phyloP scores from a whole-genome alignment of 2,888 invertebrate genomes.

The Ennomos quercinarius region DNA sequence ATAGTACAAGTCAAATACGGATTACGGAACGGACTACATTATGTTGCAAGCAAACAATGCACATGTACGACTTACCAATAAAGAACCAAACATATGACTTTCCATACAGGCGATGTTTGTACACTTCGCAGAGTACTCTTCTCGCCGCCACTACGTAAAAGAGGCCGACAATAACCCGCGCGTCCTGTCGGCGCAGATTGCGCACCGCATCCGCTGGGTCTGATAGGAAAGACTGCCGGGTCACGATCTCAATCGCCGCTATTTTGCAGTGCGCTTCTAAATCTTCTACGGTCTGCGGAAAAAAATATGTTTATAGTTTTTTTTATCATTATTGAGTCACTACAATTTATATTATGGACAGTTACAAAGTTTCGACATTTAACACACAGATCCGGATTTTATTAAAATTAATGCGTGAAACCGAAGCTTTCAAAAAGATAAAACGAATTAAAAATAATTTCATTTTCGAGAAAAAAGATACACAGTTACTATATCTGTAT shows the following conservation, averaged over 20 bases:
- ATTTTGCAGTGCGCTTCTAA: slow-evolving; percentile 97
- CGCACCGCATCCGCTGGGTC: slow-evolving; percentile 98
- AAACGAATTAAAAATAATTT: too few relatives aligned
- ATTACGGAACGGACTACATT: not conserved
- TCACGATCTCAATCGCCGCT: slow-evolving; percentile 97
- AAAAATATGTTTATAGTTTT: not conserved
- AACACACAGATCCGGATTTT: too few relatives aligned
- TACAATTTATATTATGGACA: too few relatives aligned
- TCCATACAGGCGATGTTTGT: slow-evolving; percentile 96
- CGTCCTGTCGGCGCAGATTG: slow-evolving; percentile 97
- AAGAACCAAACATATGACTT: slow-evolving; percentile 99
- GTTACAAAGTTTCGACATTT: too few relatives aligned
- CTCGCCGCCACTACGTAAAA: slow-evolving; percentile 99
- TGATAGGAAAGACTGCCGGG: slow-evolving; percentile 97
- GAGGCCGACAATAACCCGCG: slow-evolving; percentile 98
- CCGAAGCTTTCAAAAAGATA: too few relatives aligned
- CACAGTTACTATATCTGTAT: too few relatives aligned
- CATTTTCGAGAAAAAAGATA: too few relatives aligned
- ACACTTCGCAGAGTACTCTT: slow-evolving; percentile 98
- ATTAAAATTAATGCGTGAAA: too few relatives aligned
- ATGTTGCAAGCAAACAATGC: slow-evolving; percentile 4
- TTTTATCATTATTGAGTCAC: too few relatives aligned
- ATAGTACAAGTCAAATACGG: too few relatives aligned
- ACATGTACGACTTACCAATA: slow-evolving; percentile 89
- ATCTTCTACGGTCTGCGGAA: slow-evolving; percentile 96